Evolutionary conservation across 2,113 vertebrate species (phyloP), one percentile per base, ranked within the genome.

Genomic region (Ranitomeya variabilis): DNA sequence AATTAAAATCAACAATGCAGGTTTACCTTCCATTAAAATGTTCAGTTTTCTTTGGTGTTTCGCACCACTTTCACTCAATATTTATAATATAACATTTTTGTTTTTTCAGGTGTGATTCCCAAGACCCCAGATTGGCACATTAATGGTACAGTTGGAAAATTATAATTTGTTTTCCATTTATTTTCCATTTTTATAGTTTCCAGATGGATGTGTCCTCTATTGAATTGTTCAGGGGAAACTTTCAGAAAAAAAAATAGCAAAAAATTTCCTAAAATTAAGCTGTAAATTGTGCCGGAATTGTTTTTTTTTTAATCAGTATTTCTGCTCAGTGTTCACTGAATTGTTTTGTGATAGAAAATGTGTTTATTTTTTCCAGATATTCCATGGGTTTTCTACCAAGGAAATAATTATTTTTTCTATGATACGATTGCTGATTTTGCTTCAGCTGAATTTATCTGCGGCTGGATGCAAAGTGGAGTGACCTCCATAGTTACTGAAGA

Each of bases 381-480:
- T 18, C 95, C 97, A 0, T 99, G 97, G 97, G 93, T 95, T 15
- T 99, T 98, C 90, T 96, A 96, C 91, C 95, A 94, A 83, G 95
- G 97, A 89, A 94, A 96, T 21, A 97, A 98, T 85, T 99, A 98
- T 88, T 93, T 96, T 88, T 94, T 99, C 91, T 93, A 95, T 23
- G 94, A 92, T 79, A 91, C 91, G 51, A 91, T 94, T 0, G 94
- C 94, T 0, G 90, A 94, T 60, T 99, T 97, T 97, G 89, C 92
- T 0, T 62, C 93, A 0, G 96, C 95, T 66, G 92, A 94, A 76
- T 95, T 99, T 89, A 93, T 96, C 90, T 99, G 98, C 90, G 90
- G 90, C 90, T 97, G 97, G 97, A 95, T 98, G 93, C 93, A 85
- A 26, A 91, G 95, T 74, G 92, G 93, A 90, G 89, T 97, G 90